Evolutionary conservation across 2,113 vertebrate species (phyloP), one percentile per base, ranked within the genome.

Genomic region (Pterocles orientalis): DNA sequence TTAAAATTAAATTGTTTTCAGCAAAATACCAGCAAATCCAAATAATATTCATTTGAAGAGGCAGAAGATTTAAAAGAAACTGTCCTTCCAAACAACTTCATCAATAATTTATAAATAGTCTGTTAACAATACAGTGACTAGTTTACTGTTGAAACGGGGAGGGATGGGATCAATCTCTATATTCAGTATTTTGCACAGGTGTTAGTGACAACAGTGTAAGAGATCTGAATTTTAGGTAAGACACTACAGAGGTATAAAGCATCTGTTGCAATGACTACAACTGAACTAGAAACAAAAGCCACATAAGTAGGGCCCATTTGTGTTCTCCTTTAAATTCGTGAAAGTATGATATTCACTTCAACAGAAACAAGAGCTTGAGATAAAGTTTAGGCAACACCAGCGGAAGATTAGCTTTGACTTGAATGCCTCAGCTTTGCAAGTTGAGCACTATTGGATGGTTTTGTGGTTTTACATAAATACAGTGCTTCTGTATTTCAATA

Each of bases 261-360:
- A 4, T 19, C 43, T 82, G 31, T 64, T 51, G 51, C 20, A 88
- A 12, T 3, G 7, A 57, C 53, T 50, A 33, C 41, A 77, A 28
- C 3, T 1, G 1, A 83, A 34, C 20, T 18, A 41, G 58, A 79
- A 93, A 56, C 54, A 76, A 34, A 45, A 80, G n/a, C 7, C 2
- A 39, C 3, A 0, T 16, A 53, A 71, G 19, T 2, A 56, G n/a
- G 18, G 43, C 4, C 11, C 16, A 26, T 20, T 12, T 65, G 34
- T 41, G 20, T 19, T 50, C 57, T 51, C 28, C 75, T 76, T 76
- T 57, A 80, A 34, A n/a, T 28, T 21, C 60, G 13, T 53, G 41
- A 5, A 70, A 69, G 17, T 18, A 51, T 11, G 29, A 61, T 36
- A 71, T 73, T 68, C 13, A 26, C 31, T 64, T 57, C 45, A 53